phyloP scores from a whole-genome alignment of 2,113 vertebrate species.

The Hypomesus transpacificus region DNA sequence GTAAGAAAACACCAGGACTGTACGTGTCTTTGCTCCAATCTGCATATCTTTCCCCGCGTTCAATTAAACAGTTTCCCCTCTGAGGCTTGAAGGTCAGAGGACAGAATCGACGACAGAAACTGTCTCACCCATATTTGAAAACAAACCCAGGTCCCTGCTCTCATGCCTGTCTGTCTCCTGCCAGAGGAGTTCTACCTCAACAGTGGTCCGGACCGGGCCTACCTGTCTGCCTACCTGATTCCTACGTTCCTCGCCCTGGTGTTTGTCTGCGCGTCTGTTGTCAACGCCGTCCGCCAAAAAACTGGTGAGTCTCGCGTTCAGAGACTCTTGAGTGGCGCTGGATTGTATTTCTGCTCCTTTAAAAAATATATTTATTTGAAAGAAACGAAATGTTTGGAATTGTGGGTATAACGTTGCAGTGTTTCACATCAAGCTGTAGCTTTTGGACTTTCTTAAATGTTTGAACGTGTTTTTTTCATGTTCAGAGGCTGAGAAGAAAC shows the following conservation, averaged over 20 bases:
- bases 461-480: background rate
- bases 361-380: background rate
- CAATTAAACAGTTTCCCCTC: too few species aligned
- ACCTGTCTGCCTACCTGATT: background rate
- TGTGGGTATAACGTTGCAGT: background rate
- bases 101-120: background rate
- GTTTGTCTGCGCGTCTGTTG: background rate
- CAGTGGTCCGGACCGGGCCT: background rate
- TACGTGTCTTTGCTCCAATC: too few species aligned
- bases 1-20: background rate
- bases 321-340: too few species aligned
- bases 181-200: constrained; percentile 1
- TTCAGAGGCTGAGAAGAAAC: background rate
- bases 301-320: background rate
- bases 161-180: background rate
- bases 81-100: too few species aligned
- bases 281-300: background rate
- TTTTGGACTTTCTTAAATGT: background rate
- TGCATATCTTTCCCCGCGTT: too few species aligned
- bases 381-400: background rate
- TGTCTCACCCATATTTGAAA: background rate
- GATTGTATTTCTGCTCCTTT: background rate
- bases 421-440: background rate
- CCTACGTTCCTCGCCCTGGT: constrained; percentile 1
- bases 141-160: background rate